A percentile compares a stretch with the other conserved stretches of the same genome.
These are phyloP conservation scores for Globicephala melas DNA, from an alignment of 2,113 vertebrate genomes.

Conservation along the genomic window DNA sequence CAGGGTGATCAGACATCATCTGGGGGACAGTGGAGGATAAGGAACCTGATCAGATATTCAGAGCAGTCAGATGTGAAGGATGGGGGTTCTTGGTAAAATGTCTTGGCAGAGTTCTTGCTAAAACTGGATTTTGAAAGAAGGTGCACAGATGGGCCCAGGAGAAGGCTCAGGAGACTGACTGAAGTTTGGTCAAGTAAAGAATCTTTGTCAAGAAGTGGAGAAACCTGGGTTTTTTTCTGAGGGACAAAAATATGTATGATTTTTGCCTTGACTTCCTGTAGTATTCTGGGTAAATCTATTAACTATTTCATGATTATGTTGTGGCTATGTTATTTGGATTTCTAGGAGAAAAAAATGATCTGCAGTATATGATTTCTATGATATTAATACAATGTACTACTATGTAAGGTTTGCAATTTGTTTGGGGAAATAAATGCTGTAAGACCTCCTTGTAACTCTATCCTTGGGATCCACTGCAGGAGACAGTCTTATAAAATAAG, in stretches of 20 bases:
- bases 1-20: not conserved
- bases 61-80: not conserved
- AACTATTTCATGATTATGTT: not conserved
- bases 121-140: not conserved
- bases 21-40: not conserved
- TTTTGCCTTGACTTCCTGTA: not conserved
- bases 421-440: not conserved
- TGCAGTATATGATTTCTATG: not conserved
- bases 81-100: not conserved
- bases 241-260: not conserved
- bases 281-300: not conserved
- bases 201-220: not conserved
- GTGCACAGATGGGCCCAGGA: not conserved
- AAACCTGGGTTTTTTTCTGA: not conserved
- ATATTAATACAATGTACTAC: not conserved
- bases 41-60: not conserved
- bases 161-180: not conserved
- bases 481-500: not conserved
- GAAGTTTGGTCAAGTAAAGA: not conserved
- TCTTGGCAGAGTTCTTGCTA: not conserved
- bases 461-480: not conserved
- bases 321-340: not conserved
- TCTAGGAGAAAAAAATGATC: not conserved
- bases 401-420: not conserved
- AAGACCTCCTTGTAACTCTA: not conserved